Base-by-base conservation (phyloP, 2,797 vertebrate genomes). In the Limosa lapponica region DNA sequence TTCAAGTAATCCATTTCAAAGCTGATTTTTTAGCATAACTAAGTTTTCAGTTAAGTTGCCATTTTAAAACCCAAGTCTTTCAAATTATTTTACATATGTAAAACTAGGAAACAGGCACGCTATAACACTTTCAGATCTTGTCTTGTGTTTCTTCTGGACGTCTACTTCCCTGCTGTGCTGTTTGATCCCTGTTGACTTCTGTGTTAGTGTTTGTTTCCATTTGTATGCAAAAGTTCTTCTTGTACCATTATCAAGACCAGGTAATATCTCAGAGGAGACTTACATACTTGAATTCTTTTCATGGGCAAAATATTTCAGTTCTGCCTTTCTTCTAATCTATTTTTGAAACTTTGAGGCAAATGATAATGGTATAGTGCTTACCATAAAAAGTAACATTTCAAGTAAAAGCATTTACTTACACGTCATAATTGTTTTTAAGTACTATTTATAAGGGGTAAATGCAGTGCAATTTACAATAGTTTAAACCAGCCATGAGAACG, bases 351-450 rank as follows among this genome's bases (percentile, higher is more conserved):
- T 81, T 32, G 67, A 85, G 37, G 39, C 0, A 0, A 87, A 82
- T 65, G 36, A 90, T 78, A 69, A 89, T 79, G 32, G 28, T 49
- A 24, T 32, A 81, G 15, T 79, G 51, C 32, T 70, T 96, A n/a
- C 79, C 18, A 55, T 69, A 72, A 88, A 70, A 88, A 83, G 36
- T 46, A 94, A 82, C 65, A 41, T 83, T 95, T 89, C 41, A 74
- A 92, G 67, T 84, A 92, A 95, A 95, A 86, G 74, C 82, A 57
- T 93, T 92, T 95, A 59, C 66, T 81, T 94, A 49, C 18, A 66
- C 77, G 55, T 92, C 84, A 84, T 94, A 95, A 96, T 93, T 95
- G 89, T 78, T 93, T 96, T 90, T 19, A 92, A 95, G 82, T 94
- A 87, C 57, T 82, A 77, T 87, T 77, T 94, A 65, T 67, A 65